Base-by-base conservation (phyloP, 2,113 vertebrate genomes). In the Pao palembangensis region DNA sequence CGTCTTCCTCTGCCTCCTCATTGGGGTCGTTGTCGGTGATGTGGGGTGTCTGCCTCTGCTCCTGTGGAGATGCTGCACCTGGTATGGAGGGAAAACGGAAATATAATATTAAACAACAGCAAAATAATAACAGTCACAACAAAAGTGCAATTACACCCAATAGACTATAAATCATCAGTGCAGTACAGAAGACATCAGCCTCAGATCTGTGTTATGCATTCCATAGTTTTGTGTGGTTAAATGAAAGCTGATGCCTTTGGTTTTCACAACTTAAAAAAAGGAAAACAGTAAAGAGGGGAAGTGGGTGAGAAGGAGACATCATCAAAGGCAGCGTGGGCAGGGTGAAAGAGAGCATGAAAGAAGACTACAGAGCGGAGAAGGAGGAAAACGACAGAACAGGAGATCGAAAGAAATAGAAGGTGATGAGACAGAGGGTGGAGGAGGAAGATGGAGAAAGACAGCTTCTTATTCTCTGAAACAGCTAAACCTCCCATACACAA, bases 31-130 rank as follows among this genome's bases (percentile, higher is more conserved):
- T 38, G 4, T 76, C 74, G 3, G 64, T 47, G 49, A 64, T 53
- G 55, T 54, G 58, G 43, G 49, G 67, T 6, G 49, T 76, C 60
- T 94, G 91, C 47, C 89, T 90, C 76, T 93, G 92, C 47, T 90
- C 89, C 72, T 85, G 77, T 44, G 85, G 76, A 64, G 83, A 79
- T 1, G 86, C 86, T 20, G 90, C 90, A 20, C 88, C 89, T 91
- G 57, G 63, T 5, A 54, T 19, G 6, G 17, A 58, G 28, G 25
- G 52, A 43, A 70, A 63, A 58, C 16, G 0, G 61, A 38, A 8
- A 38, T 38, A 38, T 38, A 38, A 38, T 12, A 38, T 12, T 38
- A 38, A 38, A 11, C 1, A 12, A 11, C 1, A 38, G 8, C 11
- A 38, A 38, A 12, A 38, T 38, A 12, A 11, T 12, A 38, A 38